These are phyloP conservation scores for Baryphthengus martii DNA, from an alignment of 2,113 vertebrate species.

Conservation along the genomic window DNA sequence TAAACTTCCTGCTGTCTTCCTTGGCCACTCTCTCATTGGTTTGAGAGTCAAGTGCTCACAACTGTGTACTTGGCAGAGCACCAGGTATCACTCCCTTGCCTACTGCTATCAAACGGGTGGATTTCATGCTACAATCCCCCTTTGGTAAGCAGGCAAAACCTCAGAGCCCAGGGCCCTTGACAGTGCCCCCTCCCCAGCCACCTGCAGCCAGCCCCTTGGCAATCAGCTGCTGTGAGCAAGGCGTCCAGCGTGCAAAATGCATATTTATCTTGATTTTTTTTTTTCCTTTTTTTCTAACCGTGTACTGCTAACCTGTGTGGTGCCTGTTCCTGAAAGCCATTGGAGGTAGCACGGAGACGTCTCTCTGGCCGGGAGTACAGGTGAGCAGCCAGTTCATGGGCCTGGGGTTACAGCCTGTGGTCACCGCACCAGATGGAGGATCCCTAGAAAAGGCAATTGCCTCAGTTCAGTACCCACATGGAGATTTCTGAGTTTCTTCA, in stretches of 20 bases:
- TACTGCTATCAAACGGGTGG: not conserved
- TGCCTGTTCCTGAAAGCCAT: not conserved
- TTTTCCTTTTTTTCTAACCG: not conserved
- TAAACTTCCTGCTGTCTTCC: conserved; percentile 35
- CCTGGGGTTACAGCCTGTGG: not conserved
- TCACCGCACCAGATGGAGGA: not conserved
- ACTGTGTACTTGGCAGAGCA: conserved; percentile 14
- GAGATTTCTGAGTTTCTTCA: not conserved
- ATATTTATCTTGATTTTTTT: not conserved
- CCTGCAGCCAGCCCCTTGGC: fast-evolving
- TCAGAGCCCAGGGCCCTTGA: not conserved
- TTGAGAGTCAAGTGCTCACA: conserved; percentile 35
- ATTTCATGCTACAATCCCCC: not conserved
- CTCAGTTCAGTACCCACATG: not conserved
- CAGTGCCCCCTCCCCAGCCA: not conserved
- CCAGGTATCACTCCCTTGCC: conserved; percentile 8
- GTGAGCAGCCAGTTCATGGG: fast-evolving
- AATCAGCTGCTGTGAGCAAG: not conserved
- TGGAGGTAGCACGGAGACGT: fast-evolving
- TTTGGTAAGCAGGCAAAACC: not conserved
- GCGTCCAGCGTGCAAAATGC: not conserved
- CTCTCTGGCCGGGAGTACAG: fast-evolving
- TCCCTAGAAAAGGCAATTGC: not conserved
- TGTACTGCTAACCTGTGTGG: not conserved
- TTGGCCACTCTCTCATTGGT: not conserved